phyloP scores from a whole-genome alignment of 2,113 vertebrate genomes.

The Nyctibius bracteatus region DNA sequence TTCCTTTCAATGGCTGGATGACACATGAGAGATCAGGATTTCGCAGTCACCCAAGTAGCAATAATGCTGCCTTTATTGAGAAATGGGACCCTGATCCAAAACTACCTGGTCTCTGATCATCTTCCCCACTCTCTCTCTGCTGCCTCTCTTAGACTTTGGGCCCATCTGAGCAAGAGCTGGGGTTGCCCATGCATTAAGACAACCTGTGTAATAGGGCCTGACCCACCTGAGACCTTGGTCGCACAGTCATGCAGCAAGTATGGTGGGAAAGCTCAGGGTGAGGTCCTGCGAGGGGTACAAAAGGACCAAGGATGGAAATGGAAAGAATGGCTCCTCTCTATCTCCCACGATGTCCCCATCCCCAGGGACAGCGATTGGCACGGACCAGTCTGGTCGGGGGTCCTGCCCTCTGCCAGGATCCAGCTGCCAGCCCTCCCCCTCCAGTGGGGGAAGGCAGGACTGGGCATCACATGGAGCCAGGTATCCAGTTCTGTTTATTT shows the following conservation, averaged over 20 bases:
- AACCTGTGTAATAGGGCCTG: background rate
- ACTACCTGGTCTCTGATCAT: background rate
- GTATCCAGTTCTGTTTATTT: constrained; percentile 63
- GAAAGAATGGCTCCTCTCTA: background rate
- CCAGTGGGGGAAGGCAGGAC: background rate
- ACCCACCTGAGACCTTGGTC: background rate
- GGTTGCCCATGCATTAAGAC: background rate
- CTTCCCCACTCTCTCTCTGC: background rate
- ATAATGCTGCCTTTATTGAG: background rate
- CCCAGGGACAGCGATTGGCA: background rate
- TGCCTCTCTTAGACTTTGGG: background rate
- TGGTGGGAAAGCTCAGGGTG: background rate
- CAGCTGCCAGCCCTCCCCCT: background rate
- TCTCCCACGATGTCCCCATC: background rate
- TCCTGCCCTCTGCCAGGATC: background rate
- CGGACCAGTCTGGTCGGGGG: accelerated
- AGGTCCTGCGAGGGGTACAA: background rate
- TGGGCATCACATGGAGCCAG: background rate
- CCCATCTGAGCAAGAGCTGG: background rate
- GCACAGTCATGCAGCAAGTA: background rate
- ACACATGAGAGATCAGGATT: background rate
- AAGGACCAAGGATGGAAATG: background rate
- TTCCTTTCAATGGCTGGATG: background rate
- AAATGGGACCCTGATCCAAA: background rate
- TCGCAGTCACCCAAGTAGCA: background rate